Conservation (phyloP, 2,797 vertebrate species). For the Caiman crocodilus region DNA sequence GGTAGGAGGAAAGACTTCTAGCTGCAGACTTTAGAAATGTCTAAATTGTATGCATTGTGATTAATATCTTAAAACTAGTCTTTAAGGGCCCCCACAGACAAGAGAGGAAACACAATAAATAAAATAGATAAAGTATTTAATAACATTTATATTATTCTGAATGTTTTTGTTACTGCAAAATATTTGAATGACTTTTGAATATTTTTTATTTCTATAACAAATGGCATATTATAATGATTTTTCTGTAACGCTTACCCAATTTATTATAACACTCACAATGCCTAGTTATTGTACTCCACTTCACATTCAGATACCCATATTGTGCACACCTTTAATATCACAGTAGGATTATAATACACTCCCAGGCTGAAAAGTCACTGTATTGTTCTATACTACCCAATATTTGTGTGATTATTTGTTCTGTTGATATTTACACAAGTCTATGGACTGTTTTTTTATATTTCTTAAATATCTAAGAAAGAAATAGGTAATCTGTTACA, state of each 20-base stretch:
- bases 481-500: conserved; percentile 15
- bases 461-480: not conserved
- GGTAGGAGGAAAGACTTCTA: not conserved
- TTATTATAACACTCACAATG: not conserved
- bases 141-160: not conserved
- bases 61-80: too few relatives aligned
- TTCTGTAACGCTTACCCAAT: not conserved
- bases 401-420: not conserved
- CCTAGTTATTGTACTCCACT: not conserved
- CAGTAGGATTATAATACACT: not conserved
- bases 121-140: too few relatives aligned
- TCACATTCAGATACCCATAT: not conserved
- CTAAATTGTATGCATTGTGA: not conserved
- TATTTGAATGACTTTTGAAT: not conserved
- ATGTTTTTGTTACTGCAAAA: not conserved
- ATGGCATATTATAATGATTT: not conserved
- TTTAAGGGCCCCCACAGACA: too few relatives aligned
- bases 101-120: too few relatives aligned
- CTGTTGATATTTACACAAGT: not conserved
- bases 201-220: not conserved
- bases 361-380: not conserved
- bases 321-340: not conserved
- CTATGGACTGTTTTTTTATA: not conserved
- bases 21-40: not conserved
- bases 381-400: not conserved